Base-by-base conservation (phyloP, 1,140 invertebrate genomes). In the Mizuhopecten yessoensis region DNA sequence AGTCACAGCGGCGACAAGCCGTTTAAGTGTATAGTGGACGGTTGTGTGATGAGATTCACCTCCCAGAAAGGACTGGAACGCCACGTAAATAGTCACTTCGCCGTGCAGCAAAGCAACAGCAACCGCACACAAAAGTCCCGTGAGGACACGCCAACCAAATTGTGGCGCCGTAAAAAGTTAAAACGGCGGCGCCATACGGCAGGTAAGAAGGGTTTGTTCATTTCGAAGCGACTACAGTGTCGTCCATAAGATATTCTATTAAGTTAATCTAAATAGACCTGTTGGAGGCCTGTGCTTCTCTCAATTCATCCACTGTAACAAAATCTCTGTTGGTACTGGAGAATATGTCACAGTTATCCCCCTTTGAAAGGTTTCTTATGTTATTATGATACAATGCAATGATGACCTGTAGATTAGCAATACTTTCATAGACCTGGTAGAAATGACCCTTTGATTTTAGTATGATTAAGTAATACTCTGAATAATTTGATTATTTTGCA, bases 71-170 rank as follows among this genome's bases (percentile, higher is more conserved):
- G 98, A 87, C 97, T 99, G 90, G 98, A 99, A 96, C 97, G 98
- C 94, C 99, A 99, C 95, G 98, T 99, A 17, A 99, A 99, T 96
- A 97, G 98, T 94, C 99, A 99, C 96, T 99, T 99, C 96, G 98
- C 96, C 97, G 96, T 97, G 97, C 88, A 75, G 97, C 93, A 87
- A 97, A 88, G 91, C n/a, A 57, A 90, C 34, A 94, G 92, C 97
- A 87, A 94, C 20, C 92, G 93, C 87, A 89, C 90, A 17, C 91
- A 91, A 34, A 94, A 93, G 87, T 91, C 92, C 86, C 90, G 94
- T 87, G 97, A 98, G 89, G 97, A 97, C 86, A 97, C 97, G 5
- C 96, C 97, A 29, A 97, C 97, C 17, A 99, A 99, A 95, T 96
- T 98, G 89, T 97, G 98, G 91, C 97, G 98, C 89, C 97, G 98